Conservation (phyloP, 2,113 vertebrate species). For the Mystacornis crossleyi region DNA sequence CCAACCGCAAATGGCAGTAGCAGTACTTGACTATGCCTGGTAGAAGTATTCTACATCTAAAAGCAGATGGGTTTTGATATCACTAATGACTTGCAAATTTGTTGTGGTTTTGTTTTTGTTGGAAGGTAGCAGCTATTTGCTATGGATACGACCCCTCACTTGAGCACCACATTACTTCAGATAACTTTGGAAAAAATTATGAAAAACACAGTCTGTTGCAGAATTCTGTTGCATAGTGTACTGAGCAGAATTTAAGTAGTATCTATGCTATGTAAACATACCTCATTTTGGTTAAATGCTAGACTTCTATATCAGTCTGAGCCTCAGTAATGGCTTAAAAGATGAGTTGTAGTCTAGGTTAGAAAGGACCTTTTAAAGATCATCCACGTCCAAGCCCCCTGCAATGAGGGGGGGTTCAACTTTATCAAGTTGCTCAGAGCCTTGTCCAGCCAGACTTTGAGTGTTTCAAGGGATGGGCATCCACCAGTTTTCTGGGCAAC, state of each 20-base stretch:
- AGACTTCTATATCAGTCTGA: background rate
- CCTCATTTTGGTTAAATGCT: background rate
- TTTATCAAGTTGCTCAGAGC: background rate
- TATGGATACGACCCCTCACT: background rate
- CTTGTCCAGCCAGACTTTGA: background rate
- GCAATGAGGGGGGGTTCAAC: rapidly evolving
- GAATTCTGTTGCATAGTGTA: background rate
- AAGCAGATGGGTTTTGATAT: background rate
- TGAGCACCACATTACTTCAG: background rate
- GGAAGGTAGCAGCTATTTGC: background rate
- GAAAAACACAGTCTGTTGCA: background rate
- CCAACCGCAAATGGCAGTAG: background rate
- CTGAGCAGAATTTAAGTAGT: background rate
- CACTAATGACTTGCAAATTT: background rate
- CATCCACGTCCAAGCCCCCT: background rate
- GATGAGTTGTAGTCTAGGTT: background rate
- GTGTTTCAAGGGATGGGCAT: background rate
- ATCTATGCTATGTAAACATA: background rate
- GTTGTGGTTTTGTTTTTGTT: background rate
- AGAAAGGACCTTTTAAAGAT: background rate
- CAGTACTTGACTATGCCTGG: background rate
- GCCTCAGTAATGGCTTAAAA: background rate
- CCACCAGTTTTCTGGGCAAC: background rate
- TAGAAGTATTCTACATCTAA: background rate
- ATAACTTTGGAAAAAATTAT: background rate